Conservation (phyloP, 1,140 invertebrate genomes). For the Hypothenemus hampei region DNA sequence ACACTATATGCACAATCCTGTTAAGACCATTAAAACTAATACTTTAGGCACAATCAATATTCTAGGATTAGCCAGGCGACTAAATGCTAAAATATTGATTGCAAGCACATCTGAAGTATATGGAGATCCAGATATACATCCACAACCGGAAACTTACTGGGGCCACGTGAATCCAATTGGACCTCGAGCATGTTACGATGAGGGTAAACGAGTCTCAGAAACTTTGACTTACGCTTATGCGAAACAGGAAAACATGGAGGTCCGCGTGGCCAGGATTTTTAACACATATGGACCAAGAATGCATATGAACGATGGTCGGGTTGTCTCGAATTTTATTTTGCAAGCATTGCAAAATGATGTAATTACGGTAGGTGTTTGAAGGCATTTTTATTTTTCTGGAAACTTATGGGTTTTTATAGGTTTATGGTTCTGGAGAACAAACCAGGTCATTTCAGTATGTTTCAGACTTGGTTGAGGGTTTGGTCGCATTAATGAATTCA, state of each 20-base stretch:
- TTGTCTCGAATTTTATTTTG: conserved; percentile 98
- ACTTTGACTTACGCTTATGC: conserved; percentile 95
- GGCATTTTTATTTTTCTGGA: too few species aligned
- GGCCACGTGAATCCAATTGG: conserved; percentile 98
- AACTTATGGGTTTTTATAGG: conserved; percentile 49
- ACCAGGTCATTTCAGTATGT: conserved; percentile 99
- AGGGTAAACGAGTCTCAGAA: conserved; percentile 96
- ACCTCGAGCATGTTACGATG: conserved; percentile 97
- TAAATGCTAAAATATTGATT: conserved; percentile 90
- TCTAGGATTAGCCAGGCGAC: conserved; percentile 82
- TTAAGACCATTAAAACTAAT: conserved; percentile 99
- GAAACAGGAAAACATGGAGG: conserved; percentile 92
- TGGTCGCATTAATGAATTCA: conserved; percentile 89
- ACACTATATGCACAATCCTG: conserved; percentile 99
- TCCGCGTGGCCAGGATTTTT: conserved; percentile 96
- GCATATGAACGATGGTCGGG: conserved; percentile 98
- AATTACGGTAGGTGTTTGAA: conserved; percentile 67
- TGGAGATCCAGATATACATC: conserved; percentile 95
- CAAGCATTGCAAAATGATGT: conserved; percentile 93
- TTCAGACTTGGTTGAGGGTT: conserved; percentile 92
- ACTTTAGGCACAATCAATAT: conserved; percentile 99
- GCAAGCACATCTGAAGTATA: conserved; percentile 99
- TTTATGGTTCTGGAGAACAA: conserved; percentile 94
- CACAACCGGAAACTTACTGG: conserved; percentile 95
- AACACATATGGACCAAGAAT: conserved; percentile 99